Conservation (phyloP, 2,888 invertebrate genomes). For the Hydriomena furcata region DNA sequence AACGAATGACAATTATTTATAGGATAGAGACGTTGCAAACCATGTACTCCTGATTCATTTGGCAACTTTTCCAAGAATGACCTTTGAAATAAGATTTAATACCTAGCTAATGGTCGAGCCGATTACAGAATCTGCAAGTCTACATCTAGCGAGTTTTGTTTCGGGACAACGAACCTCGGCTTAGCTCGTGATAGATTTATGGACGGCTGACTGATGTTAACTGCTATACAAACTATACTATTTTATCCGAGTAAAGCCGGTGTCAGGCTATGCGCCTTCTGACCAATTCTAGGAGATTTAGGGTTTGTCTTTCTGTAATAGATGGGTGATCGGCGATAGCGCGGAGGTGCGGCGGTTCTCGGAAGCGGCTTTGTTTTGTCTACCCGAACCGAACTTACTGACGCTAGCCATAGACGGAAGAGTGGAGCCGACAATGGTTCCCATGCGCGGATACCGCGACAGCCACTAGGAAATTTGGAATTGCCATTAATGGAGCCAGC, state of each 20-base stretch:
- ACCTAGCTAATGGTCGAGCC: slow-evolving; percentile 31
- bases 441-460: slow-evolving; percentile 2
- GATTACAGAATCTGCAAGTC: slow-evolving; percentile 43
- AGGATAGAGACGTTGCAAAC: slow-evolving; percentile 35
- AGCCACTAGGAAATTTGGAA: too few relatives aligned
- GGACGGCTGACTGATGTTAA: slow-evolving; percentile 48
- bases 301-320: slow-evolving; percentile 4
- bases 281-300: slow-evolving; percentile 14
- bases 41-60: slow-evolving; percentile 29
- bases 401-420: not conserved
- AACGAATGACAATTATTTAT: slow-evolving; percentile 53
- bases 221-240: slow-evolving; percentile 40
- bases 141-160: slow-evolving; percentile 34
- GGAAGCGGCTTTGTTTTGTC: slow-evolving; percentile 7
- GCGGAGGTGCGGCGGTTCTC: slow-evolving; percentile 4
- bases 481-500: too few relatives aligned
- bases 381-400: not conserved
- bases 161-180: slow-evolving; percentile 52
- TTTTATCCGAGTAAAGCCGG: slow-evolving; percentile 33
- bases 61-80: slow-evolving; percentile 38
- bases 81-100: slow-evolving; percentile 41
- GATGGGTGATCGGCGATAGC: slow-evolving; percentile 15
- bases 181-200: slow-evolving; percentile 63
- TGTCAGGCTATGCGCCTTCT: slow-evolving; percentile 13
- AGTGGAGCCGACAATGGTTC: not conserved